phyloP scores from a whole-genome alignment of 2,113 vertebrate species.

The Rhinopomastus cyanomelas region DNA sequence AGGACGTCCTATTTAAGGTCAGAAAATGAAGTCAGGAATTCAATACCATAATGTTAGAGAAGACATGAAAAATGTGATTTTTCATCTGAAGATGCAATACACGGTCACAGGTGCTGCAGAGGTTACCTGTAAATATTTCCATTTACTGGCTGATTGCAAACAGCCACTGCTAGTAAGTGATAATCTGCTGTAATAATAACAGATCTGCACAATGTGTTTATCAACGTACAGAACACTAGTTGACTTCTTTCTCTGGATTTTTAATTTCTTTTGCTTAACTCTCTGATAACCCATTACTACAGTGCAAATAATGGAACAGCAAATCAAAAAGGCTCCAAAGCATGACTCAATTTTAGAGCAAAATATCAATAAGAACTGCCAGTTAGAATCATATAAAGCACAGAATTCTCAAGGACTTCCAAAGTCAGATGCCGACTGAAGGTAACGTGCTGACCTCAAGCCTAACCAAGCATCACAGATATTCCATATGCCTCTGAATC shows the following conservation, averaged over 20 bases:
- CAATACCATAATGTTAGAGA: not conserved
- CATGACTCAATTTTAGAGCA: not conserved
- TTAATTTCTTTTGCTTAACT: not conserved
- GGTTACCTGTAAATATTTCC: not conserved
- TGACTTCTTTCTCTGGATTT: not conserved
- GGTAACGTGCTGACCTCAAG: not conserved
- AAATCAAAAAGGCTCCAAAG: not conserved
- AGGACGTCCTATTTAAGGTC: constrained; percentile 5
- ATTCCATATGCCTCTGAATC: not conserved
- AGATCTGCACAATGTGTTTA: not conserved
- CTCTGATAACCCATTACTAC: not conserved
- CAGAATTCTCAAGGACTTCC: not conserved
- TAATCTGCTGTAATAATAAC: not conserved
- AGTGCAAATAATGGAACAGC: not conserved
- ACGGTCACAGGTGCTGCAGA: not conserved
- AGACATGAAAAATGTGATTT: not conserved
- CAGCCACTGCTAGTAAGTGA: not conserved
- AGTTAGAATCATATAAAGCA: not conserved
- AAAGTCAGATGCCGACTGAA: not conserved
- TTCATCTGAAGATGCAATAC: not conserved
- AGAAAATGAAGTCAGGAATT: constrained; percentile 10
- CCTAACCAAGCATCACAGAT: not conserved
- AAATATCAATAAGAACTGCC: not conserved
- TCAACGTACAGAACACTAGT: not conserved
- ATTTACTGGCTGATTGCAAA: not conserved